These are phyloP conservation scores for Phodopus roborovskii DNA, from an alignment of 2,113 vertebrate species.

Conservation along the genomic window DNA sequence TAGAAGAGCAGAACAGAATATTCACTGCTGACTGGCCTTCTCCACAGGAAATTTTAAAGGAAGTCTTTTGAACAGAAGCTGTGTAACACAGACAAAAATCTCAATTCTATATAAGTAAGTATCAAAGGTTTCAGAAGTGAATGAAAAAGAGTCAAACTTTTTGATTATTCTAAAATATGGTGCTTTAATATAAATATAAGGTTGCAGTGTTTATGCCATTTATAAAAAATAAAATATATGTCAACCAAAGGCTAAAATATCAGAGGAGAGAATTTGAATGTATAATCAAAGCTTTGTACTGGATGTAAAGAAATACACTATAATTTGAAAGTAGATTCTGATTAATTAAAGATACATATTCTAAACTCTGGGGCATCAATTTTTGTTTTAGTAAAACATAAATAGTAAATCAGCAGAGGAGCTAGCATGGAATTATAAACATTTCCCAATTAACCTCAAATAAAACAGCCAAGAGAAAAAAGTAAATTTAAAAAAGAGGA, in stretches of 20 bases:
- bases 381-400: not conserved
- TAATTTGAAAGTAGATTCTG: not conserved
- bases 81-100: not conserved
- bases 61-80: not conserved
- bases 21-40: not conserved
- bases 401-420: not conserved
- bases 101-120: not conserved
- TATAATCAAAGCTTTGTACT: not conserved
- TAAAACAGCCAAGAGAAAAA: not conserved
- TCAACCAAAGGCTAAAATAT: not conserved
- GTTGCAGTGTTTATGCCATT: not conserved
- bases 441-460: not conserved
- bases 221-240: constrained; percentile 31
- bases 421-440: not conserved
- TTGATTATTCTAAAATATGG: not conserved
- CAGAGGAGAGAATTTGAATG: not conserved
- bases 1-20: not conserved
- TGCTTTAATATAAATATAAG: not conserved
- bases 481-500: not conserved
- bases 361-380: not conserved
- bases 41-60: not conserved
- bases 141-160: not conserved
- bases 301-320: not conserved
- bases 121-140: not conserved
- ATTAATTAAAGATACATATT: not conserved